phyloP scores from a whole-genome alignment of 2,113 vertebrate genomes.

The Ophiodon elongatus region DNA sequence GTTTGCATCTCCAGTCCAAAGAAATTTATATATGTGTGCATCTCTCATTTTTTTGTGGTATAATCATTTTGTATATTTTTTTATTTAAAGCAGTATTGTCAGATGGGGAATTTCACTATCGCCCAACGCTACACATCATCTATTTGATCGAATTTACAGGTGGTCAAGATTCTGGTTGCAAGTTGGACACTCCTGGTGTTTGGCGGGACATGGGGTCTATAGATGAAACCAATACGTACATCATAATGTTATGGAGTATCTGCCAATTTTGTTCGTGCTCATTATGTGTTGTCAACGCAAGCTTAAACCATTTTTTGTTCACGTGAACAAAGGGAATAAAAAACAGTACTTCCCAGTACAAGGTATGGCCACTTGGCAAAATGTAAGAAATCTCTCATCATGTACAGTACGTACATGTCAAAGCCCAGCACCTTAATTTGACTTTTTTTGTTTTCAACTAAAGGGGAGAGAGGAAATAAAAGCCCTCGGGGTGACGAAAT shows the following conservation, averaged over 20 bases:
- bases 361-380: background rate
- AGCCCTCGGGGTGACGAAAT: constrained; percentile 47
- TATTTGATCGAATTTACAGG: background rate
- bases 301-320: background rate
- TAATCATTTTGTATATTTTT: no score
- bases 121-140: no score
- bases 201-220: background rate
- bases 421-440: constrained; percentile 38
- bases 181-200: background rate
- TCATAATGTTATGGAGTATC: background rate
- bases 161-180: background rate
- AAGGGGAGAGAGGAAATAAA: constrained; percentile 34
- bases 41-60: no score
- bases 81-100: no score
- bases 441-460: constrained; percentile 41
- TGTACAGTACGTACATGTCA: constrained; percentile 9
- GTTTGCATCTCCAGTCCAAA: no score
- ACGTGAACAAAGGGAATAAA: background rate
- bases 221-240: background rate
- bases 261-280: background rate
- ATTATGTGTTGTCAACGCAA: background rate
- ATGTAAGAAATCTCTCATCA: constrained; percentile 1
- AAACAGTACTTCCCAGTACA: no score
- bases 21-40: no score
- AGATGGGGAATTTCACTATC: no score